Evolutionary conservation across 1,140 invertebrate genomes (phyloP), one percentile per base, ranked within the genome.

Genomic region (Steinernema feltiae): DNA sequence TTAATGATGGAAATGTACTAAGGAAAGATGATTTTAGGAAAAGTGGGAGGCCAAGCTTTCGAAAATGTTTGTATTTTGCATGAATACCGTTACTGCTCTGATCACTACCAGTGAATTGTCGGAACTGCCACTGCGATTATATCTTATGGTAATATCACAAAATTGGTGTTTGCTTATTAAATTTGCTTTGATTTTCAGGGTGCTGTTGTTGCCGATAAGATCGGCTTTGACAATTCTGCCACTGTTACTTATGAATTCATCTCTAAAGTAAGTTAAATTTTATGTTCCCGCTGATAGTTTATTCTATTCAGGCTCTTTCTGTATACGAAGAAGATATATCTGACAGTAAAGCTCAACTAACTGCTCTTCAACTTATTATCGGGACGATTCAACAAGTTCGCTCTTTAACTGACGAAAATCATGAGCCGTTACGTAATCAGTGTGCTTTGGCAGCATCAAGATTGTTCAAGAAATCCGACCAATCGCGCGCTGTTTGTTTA

Each of bases 311-410:
- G 90, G 94, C 94, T 0, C 98, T 99, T 87, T 94, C 94, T 0
- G 88, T 99, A 70, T 98, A 98, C 83, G 97, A 99, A 87, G 97
- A 99, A 86, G 97, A 99, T 88, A 97, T 99, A 81, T 94, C 93
- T 3, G 97, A 99, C 85, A 96, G 94, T 69, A 97, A 97, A 87
- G 93, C 95, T 31, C 96, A 99, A 87, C 88, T 98, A 69, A 92
- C 94, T 0, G 95, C 95, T 21, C 95, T 99, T 69, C 95, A 94
- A 0, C 88, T 98, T 0, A 94, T 99, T 32, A 94, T 97, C 77
- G 94, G 93, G 46, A 97, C 95, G 0, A 92, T 98, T 76, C 94
- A 98, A 86, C 93, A 95, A 87, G 94, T 96, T 88, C 79, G 80
- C 0, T 95, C 93, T 78, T 95, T 98, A 83, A 91, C 92, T 76